Evolutionary conservation across 2,888 invertebrate genomes (phyloP), one percentile per base, ranked within the genome.

Genomic region (Iselma pallidipennis): DNA sequence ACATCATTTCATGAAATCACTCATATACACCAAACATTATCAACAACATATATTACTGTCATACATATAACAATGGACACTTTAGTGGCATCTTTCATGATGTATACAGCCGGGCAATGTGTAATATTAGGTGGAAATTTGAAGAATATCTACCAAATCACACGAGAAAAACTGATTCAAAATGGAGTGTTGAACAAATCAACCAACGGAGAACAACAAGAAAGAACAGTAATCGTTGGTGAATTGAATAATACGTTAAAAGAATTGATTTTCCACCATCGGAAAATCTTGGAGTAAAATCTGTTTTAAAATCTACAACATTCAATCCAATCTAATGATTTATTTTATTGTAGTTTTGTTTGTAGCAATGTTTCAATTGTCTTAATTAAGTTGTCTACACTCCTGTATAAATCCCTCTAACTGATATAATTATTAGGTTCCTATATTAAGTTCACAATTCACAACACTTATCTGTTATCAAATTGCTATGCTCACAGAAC

Each of bases 11-110:
- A 52, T 29, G 26, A 57, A 42, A 25, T 59, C 7, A 37, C 55
- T 5, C 55, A 28, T 25, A 7, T 55, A 4, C 31, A 49, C 21
- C 59, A n/a, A n/a, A n/a, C n/a, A n/a, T n/a, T n/a, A 23, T 58
- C 9, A 59, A 48, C 4, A 54, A 59, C 33, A 9, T 53, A 25
- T 25, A 59, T 14, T 54, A 59, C 48, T 25, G 45, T 19, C 14
- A 48, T 4, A 49, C 23, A 28, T 31, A 7, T 59, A 12, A 49
- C 31, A n/a, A 16, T 54, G 6, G 59, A 59, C 19, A 59, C 53
- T 26, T 53, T 59, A 25, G 49, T 59, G 7, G 42, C 48, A 14
- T 53, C 59, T 21, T 31, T 53, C 10, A 53, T 25, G 59, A 10
- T 53, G 54, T 31, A n/a, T n/a, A n/a, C n/a, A n/a, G n/a, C n/a